Conservation (phyloP, 2,797 vertebrate genomes). For the Eidolon dupreanum region DNA sequence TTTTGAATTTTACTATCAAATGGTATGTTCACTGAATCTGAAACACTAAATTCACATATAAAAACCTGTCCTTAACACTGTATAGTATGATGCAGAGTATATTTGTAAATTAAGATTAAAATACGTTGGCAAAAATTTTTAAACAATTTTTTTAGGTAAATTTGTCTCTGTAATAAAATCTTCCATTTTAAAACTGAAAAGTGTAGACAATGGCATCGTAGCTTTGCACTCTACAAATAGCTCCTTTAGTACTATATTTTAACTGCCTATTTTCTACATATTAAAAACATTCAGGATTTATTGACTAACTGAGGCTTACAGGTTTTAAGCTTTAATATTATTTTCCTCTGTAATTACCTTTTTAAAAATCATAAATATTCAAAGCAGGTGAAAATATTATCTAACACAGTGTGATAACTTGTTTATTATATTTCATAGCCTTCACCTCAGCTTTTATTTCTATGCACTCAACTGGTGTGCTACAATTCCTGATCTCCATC, state of each 20-base stretch:
- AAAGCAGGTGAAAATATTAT: not conserved
- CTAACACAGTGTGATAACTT: slow-evolving; percentile 8
- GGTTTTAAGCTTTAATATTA: slow-evolving; percentile 62
- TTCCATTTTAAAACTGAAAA: not conserved
- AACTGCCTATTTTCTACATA: slow-evolving; percentile 8
- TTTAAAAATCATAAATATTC: slow-evolving; percentile 56
- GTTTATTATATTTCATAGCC: slow-evolving; percentile 65
- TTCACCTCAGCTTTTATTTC: slow-evolving; percentile 56
- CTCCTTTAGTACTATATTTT: not conserved
- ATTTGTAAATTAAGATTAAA: not conserved
- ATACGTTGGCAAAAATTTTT: not conserved
- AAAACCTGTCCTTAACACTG: not conserved
- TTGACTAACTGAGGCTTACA: slow-evolving; percentile 18
- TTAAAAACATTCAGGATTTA: slow-evolving; percentile 69
- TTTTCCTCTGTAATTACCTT: not conserved
- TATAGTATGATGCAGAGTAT: not conserved
- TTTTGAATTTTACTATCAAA: slow-evolving; percentile 12
- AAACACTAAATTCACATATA: not conserved
- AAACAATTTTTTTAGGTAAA: not conserved
- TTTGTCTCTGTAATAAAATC: not conserved
- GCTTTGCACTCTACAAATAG: not conserved
- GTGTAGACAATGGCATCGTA: not conserved
- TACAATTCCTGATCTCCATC: not conserved
- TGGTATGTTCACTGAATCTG: not conserved
- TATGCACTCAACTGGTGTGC: not conserved